phyloP scores from a whole-genome alignment of 2,888 invertebrate genomes.

The Apamea anceps region DNA sequence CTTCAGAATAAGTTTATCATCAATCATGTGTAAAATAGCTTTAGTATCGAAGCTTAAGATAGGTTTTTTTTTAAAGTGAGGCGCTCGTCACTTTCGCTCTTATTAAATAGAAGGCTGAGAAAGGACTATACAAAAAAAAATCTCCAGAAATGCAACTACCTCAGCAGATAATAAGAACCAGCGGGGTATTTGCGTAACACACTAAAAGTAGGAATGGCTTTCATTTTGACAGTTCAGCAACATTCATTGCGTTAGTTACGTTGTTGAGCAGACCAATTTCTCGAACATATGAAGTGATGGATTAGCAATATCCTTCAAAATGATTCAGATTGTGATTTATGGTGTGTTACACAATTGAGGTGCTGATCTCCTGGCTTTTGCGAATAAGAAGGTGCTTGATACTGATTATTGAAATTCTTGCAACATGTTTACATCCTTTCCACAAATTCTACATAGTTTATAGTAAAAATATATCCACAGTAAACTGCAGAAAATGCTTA shows the following conservation, averaged over 20 bases:
- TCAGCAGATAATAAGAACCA: not conserved
- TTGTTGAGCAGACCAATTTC: not conserved
- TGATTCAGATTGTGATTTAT: not conserved
- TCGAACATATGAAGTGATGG: not conserved
- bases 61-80: slow-evolving; percentile 33
- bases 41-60: slow-evolving; percentile 20
- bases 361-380: not conserved
- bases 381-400: not conserved
- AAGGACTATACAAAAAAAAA: not conserved
- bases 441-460: no score
- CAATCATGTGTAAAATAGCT: slow-evolving; percentile 55
- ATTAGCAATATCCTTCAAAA: not conserved
- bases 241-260: not conserved
- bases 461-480: not conserved
- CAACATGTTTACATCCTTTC: not conserved
- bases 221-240: not conserved
- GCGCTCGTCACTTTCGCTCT: not conserved
- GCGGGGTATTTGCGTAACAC: no score
- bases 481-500: not conserved
- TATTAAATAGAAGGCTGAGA: not conserved
- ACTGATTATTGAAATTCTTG: not conserved
- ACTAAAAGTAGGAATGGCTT: not conserved
- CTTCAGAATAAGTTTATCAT: slow-evolving; percentile 48
- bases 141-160: not conserved
- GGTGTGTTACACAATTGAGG: not conserved